Evolutionary conservation across 30 jellyfish, hydroid and myxozoan genomes (phyloP).

Genomic region (Aurelia sp.): DNA sequence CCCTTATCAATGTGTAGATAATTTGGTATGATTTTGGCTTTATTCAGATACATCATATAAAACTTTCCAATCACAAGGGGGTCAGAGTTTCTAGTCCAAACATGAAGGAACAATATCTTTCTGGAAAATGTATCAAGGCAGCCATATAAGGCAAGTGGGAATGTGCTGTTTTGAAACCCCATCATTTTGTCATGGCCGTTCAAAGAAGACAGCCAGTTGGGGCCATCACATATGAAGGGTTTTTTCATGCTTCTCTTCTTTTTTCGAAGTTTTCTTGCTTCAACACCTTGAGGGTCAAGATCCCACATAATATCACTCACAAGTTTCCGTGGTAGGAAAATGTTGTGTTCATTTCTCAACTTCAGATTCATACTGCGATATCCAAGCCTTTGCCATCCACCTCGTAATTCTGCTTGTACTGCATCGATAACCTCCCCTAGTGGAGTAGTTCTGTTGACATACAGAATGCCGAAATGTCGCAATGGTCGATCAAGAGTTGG

Average conservation of each 20-base stretch:
- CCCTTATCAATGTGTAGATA: constrained; percentile 59
- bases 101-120: constrained; percentile 32
- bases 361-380: constrained; percentile 11
- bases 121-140: constrained; percentile 56
- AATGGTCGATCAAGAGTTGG: constrained; percentile 69
- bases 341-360: constrained; percentile 13
- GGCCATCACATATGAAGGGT: constrained; percentile 28
- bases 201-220: constrained; percentile 42
- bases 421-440: constrained; percentile 32
- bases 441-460: constrained; percentile 50
- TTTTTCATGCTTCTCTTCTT: constrained; percentile 32
- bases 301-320: constrained; percentile 6
- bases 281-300: constrained; percentile 25
- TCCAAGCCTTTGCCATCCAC: no score
- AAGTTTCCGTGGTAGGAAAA: constrained; percentile 29
- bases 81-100: constrained; percentile 37
- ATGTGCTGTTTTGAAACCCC: constrained; percentile 62
- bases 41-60: constrained; percentile 13
- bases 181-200: constrained; percentile 66
- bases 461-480: constrained; percentile 27
- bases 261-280: constrained; percentile 25
- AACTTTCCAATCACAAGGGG: constrained; percentile 52
- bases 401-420: constrained; percentile 20
- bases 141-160: constrained; percentile 72
- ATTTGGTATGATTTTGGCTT: constrained; percentile 43